Percentiles rank a stretch among this genome's conserved stretches.
Evolutionary conservation across 2,888 invertebrate species (phyloP).

Genomic region (Tromatobia lineatoria): DNA sequence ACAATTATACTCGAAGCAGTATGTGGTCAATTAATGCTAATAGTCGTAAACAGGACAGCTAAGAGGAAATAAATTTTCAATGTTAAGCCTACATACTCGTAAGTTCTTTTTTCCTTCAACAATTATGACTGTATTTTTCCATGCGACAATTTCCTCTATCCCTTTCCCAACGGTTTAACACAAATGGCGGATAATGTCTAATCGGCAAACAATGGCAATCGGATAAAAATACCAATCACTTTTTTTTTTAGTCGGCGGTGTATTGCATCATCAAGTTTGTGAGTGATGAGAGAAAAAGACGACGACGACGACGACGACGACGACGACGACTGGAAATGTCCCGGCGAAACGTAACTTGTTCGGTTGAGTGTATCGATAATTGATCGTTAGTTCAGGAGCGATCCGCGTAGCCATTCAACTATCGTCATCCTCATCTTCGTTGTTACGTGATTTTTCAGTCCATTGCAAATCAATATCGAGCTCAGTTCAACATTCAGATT

Average conservation of each 20-base stretch:
- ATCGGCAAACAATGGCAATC: neutral
- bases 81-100: neutral
- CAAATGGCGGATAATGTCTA: neutral
- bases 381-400: slow-evolving; percentile 64
- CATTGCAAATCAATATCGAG: neutral
- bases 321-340: neutral
- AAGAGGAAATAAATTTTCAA: too few species aligned
- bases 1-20: neutral
- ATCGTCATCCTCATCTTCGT: neutral
- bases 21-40: neutral
- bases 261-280: slow-evolving; percentile 52
- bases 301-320: too few species aligned
- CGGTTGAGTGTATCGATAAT: slow-evolving; percentile 56
- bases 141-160: neutral
- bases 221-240: neutral
- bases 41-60: too few species aligned
- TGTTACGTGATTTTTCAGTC: slow-evolving; percentile 46
- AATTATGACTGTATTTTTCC: neutral
- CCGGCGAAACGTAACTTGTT: slow-evolving; percentile 53
- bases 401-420: slow-evolving; percentile 50
- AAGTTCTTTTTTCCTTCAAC: neutral
- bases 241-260: slow-evolving; percentile 37
- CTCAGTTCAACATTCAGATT: too few species aligned
- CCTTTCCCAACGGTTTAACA: neutral
- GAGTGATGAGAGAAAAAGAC: slow-evolving; percentile 31